These are phyloP conservation scores for Melanitta fusca DNA, from an alignment of 2,797 vertebrate genomes.

Conservation along the genomic window DNA sequence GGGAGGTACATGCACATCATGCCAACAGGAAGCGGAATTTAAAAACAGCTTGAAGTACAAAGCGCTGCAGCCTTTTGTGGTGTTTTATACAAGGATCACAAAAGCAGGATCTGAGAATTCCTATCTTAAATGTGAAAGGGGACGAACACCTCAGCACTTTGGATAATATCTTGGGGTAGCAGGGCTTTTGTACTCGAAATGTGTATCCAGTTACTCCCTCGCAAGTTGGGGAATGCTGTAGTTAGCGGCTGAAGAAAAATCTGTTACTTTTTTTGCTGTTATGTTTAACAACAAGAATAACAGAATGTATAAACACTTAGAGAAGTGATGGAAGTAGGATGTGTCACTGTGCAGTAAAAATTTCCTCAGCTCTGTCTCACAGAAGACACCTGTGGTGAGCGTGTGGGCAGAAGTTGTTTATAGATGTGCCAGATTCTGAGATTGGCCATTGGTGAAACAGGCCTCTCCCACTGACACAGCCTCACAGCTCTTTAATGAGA, in stretches of 20 bases:
- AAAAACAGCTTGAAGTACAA: background rate
- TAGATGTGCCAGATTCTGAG: background rate
- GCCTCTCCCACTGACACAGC: background rate
- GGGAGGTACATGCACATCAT: background rate
- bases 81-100: background rate
- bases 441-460: background rate
- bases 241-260: accelerated
- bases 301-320: background rate
- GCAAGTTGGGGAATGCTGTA: background rate
- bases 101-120: background rate
- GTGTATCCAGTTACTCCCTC: background rate
- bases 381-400: background rate
- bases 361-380: background rate
- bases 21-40: background rate
- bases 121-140: background rate
- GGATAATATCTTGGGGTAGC: background rate
- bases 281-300: background rate
- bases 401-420: background rate
- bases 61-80: background rate
- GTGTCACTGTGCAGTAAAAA: background rate
- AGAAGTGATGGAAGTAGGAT: background rate
- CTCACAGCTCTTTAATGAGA: background rate
- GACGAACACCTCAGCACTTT: background rate
- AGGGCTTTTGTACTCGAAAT: background rate
- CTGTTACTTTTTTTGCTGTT: background rate